A percentile compares a stretch with the other conserved stretches of the same genome.
Evolutionary conservation across 2,113 vertebrate species (phyloP).

Genomic region (Rhinogobius similis): DNA sequence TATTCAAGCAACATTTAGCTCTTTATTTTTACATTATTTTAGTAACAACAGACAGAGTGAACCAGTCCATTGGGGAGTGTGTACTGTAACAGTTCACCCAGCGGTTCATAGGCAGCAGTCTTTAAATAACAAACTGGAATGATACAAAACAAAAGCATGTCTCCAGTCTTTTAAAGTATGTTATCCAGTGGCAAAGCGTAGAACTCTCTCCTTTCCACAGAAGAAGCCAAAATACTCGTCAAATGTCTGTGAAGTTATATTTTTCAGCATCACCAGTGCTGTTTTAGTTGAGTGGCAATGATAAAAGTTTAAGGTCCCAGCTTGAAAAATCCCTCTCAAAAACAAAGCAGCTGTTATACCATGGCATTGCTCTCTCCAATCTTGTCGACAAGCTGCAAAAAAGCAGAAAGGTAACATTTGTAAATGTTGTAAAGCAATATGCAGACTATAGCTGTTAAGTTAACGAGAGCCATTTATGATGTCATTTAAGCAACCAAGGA

Average conservation of each 20-base stretch:
- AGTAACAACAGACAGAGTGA: constrained; percentile 38
- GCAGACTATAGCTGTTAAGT: neutral
- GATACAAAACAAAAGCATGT: constrained; percentile 38
- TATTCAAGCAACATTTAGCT: constrained; percentile 21
- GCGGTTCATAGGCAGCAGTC: constrained; percentile 42
- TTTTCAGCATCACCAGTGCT: constrained; percentile 30
- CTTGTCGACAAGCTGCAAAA: constrained; percentile 92
- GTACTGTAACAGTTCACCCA: constrained; percentile 19
- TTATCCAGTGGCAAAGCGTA: constrained; percentile 30
- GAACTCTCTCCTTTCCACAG: constrained; percentile 26
- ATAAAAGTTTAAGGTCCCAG: constrained; percentile 41
- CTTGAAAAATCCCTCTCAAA: constrained; percentile 21
- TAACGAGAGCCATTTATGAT: neutral
- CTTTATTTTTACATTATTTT: constrained; percentile 36
- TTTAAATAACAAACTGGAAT: constrained; percentile 54
- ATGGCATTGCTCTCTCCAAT: constrained; percentile 96
- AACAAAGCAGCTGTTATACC: constrained; percentile 82
- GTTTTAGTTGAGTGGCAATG: constrained; percentile 28
- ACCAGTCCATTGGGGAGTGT: constrained; percentile 20
- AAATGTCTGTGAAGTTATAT: constrained; percentile 1
- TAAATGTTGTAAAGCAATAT: neutral
- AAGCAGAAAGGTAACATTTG: neutral
- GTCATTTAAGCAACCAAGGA: neutral
- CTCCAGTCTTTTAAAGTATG: constrained; percentile 34
- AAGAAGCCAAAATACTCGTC: constrained; percentile 16